Evolutionary conservation across 2,888 invertebrate species (phyloP).

Genomic region (Scelioninae gen. 2): DNA sequence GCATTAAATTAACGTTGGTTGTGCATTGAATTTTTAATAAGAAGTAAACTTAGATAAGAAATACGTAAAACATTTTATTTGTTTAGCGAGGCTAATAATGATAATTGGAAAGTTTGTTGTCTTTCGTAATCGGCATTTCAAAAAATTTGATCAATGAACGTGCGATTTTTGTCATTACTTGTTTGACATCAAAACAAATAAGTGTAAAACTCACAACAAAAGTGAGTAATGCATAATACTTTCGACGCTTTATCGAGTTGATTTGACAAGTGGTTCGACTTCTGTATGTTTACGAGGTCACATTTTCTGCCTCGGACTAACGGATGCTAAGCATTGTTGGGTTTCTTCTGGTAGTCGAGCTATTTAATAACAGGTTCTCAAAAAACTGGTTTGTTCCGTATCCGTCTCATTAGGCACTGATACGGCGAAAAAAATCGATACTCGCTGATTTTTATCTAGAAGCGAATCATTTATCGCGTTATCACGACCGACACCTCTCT

Average conservation of each 20-base stretch:
- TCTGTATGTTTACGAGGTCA: conserved; percentile 59
- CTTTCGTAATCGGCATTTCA: too few relatives aligned
- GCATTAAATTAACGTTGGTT: too few relatives aligned
- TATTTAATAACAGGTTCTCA: conserved; percentile 61
- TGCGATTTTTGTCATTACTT: too few relatives aligned
- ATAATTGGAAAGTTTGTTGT: too few relatives aligned
- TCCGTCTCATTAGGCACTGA: conserved; percentile 58
- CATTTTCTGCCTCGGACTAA: conserved; percentile 59
- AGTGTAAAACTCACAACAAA: conserved; percentile 45
- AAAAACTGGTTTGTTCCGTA: conserved; percentile 61
- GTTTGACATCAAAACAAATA: conserved; percentile 37
- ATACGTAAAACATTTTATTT: too few relatives aligned
- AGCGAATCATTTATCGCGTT: conserved; percentile 42
- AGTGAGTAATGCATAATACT: conserved; percentile 58
- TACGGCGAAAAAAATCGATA: conserved; percentile 57
- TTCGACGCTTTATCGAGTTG: conserved; percentile 58
- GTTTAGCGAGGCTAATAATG: too few relatives aligned
- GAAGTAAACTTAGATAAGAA: too few relatives aligned
- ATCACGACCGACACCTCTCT: conserved; percentile 28
- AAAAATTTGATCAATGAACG: too few relatives aligned
- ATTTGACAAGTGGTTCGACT: conserved; percentile 60
- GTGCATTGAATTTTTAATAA: too few relatives aligned
- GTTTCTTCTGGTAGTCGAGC: conserved; percentile 60
- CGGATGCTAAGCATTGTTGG: conserved; percentile 61
- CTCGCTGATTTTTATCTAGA: conserved; percentile 52